Evolutionary conservation across 2,888 invertebrate genomes (phyloP).

Genomic region (Drosophila mulleri): DNA sequence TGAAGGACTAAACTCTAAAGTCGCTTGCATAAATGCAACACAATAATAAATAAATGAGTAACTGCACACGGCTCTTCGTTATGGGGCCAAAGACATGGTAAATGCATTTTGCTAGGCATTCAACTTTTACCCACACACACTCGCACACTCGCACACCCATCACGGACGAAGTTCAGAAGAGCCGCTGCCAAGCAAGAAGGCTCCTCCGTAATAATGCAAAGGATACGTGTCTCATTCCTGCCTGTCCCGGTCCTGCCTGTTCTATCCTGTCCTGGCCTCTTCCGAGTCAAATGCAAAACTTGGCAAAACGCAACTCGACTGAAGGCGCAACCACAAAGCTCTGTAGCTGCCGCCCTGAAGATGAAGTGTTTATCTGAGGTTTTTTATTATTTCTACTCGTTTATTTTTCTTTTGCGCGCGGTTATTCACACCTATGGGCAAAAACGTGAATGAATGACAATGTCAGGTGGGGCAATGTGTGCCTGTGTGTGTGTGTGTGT

Average conservation of each 20-base stretch:
- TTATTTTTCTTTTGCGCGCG: slow-evolving; percentile 36
- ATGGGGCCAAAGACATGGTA: slow-evolving; percentile 35
- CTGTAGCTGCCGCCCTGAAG: slow-evolving; percentile 31
- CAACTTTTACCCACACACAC: slow-evolving; percentile 41
- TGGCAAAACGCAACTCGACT: slow-evolving; percentile 41
- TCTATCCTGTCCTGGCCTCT: slow-evolving; percentile 11
- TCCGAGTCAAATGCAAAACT: slow-evolving; percentile 57
- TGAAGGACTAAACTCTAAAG: slow-evolving; percentile 10
- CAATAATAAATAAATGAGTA: slow-evolving; percentile 46
- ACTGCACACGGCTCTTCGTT: slow-evolving; percentile 34
- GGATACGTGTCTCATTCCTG: slow-evolving; percentile 25
- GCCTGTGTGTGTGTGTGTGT: neutral
- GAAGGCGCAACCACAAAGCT: slow-evolving; percentile 42
- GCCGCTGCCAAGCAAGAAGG: slow-evolving; percentile 41
- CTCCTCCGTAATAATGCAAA: slow-evolving; percentile 38
- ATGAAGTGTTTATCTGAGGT: slow-evolving; percentile 63
- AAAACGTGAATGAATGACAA: slow-evolving; percentile 36
- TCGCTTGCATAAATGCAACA: slow-evolving; percentile 5
- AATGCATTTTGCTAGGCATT: slow-evolving; percentile 57
- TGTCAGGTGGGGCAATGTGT: slow-evolving; percentile 25
- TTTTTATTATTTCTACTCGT: slow-evolving; percentile 15
- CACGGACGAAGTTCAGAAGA: slow-evolving; percentile 29
- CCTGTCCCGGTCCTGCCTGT: slow-evolving; percentile 2
- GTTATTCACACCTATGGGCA: slow-evolving; percentile 75
- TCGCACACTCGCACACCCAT: neutral